Conservation (phyloP, 2,888 invertebrate species). For the Omphaloscelis lunosa region DNA sequence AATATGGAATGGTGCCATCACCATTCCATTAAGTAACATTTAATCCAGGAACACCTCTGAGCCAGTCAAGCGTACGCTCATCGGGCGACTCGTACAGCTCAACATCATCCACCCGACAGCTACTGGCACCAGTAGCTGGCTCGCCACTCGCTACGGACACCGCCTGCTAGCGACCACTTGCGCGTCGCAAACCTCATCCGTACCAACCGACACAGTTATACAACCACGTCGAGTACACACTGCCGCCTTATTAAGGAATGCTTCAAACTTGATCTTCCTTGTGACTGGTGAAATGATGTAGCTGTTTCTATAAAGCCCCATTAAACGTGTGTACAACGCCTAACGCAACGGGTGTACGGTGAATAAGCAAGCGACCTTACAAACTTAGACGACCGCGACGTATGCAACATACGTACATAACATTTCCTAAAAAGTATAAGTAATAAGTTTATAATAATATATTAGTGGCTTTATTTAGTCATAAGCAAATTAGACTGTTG, state of each 20-base stretch:
- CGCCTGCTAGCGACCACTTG: conserved; percentile 72
- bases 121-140: conserved; percentile 84
- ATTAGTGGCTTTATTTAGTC: conserved; percentile 16
- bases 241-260: conserved; percentile 50
- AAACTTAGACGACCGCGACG: conserved; percentile 6
- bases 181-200: conserved; percentile 65
- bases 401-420: conserved; percentile 38
- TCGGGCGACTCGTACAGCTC: conserved; percentile 96
- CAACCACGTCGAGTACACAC: conserved; percentile 38
- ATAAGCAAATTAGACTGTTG: conserved; percentile 47
- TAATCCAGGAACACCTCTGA: conserved; percentile 92
- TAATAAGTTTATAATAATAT: conserved; percentile 8
- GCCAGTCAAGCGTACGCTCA: conserved; percentile 92
- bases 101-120: conserved; percentile 94
- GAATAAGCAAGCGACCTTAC: conserved; percentile 27
- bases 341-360: conserved; percentile 20
- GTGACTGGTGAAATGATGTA: not conserved
- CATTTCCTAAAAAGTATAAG: conserved; percentile 17
- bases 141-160: conserved; percentile 72
- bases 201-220: conserved; percentile 38
- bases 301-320: not conserved
- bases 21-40: conserved; percentile 3
- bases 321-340: conserved; percentile 4
- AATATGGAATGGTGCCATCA: no score
- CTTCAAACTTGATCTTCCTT: conserved; percentile 6